These are phyloP conservation scores for Chelonoidis abingdonii DNA, from an alignment of 2,113 vertebrate genomes.

Conservation along the genomic window DNA sequence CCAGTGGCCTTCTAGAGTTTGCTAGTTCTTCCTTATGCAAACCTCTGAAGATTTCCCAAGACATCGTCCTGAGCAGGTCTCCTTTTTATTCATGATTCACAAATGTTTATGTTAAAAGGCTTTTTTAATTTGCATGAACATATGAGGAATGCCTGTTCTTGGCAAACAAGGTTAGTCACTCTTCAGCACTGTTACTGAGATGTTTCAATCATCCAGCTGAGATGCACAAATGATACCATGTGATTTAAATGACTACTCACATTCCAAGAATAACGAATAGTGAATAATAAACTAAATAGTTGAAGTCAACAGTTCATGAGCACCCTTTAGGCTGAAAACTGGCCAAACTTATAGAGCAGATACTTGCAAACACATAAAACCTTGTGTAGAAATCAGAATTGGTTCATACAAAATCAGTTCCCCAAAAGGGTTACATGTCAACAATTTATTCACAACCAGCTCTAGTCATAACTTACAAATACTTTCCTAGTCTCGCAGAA, in stretches of 20 bases:
- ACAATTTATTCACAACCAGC: no score
- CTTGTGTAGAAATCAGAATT: no score
- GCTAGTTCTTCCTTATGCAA: accelerated
- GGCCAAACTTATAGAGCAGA: no score
- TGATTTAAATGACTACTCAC: not conserved
- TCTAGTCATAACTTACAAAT: no score
- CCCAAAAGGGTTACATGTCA: no score
- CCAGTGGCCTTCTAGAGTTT: not conserved
- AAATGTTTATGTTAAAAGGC: not conserved
- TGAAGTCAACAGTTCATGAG: no score
- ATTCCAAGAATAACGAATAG: no score
- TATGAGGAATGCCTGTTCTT: not conserved
- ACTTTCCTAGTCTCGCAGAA: no score
- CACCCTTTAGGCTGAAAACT: no score
- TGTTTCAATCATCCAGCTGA: not conserved
- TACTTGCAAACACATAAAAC: no score
- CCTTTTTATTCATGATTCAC: not conserved
- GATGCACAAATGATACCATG: not conserved
- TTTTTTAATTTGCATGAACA: not conserved
- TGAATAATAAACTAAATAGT: no score
- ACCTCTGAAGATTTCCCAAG: not conserved
- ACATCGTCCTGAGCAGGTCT: not conserved
- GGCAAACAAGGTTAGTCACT: not conserved
- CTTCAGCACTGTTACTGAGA: not conserved
- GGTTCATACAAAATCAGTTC: no score